Percentiles rank a stretch among this genome's conserved stretches.
Conservation (phyloP, 2,797 vertebrate species). For the Synanceia verrucosa region DNA sequence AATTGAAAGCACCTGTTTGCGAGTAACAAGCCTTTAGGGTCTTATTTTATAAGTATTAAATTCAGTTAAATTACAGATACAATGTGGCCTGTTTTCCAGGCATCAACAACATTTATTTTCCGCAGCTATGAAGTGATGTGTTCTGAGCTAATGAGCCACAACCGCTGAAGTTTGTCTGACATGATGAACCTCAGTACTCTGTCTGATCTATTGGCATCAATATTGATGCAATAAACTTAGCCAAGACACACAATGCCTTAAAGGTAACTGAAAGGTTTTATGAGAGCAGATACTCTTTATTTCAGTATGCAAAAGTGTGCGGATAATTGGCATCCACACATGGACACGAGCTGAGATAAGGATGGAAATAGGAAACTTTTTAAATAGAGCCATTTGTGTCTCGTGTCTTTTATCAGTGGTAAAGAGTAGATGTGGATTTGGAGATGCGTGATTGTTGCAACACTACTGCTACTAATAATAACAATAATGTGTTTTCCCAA, state of each 20-base stretch:
- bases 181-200: not conserved
- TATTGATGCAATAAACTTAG: conserved; percentile 7
- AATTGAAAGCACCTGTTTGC: not conserved
- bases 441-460: not conserved
- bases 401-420: conserved; percentile 1
- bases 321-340: conserved; percentile 33
- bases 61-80: not conserved
- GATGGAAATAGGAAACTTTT: not conserved
- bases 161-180: conserved; percentile 4
- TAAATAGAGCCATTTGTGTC: not conserved
- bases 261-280: conserved; percentile 25
- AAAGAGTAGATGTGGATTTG: not conserved
- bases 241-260: conserved; percentile 1
- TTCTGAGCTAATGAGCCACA: conserved; percentile 7
- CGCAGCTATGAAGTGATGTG: not conserved
- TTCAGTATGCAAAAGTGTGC: conserved; percentile 20
- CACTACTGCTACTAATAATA: not conserved
- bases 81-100: not conserved
- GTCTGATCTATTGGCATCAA: conserved; percentile 11
- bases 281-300: conserved; percentile 8
- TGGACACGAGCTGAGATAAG: conserved; percentile 5
- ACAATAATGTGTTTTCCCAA: no score
- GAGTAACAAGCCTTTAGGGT: not conserved
- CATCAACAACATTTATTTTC: not conserved
- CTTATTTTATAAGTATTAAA: not conserved